These are phyloP conservation scores for Oscheius sp. DNA, from an alignment of 2,888 invertebrate species.

Conservation along the genomic window DNA sequence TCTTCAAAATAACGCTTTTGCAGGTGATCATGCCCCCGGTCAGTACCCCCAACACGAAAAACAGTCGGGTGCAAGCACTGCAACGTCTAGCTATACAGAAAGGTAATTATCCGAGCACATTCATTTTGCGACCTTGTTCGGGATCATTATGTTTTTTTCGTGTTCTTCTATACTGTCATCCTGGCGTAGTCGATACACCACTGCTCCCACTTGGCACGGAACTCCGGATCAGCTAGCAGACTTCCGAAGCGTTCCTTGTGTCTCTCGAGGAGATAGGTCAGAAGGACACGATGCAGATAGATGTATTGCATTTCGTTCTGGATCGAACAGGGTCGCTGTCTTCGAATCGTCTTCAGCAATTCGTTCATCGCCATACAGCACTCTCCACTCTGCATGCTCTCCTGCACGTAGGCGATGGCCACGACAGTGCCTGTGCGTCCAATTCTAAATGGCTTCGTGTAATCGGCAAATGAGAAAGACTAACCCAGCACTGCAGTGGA, in stretches of 20 bases:
- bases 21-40: constrained; percentile 69
- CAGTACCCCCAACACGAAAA: constrained; percentile 65
- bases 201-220: too few species aligned
- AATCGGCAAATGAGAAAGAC: constrained; percentile 42
- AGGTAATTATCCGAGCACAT: constrained; percentile 45
- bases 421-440: constrained; percentile 62
- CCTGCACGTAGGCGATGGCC: constrained; percentile 59
- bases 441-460: constrained; percentile 36
- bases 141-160: too few species aligned
- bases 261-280: neutral
- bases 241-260: neutral
- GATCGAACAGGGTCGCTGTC: constrained; percentile 6
- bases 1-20: constrained; percentile 1
- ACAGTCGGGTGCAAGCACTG: constrained; percentile 67
- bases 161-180: too few species aligned
- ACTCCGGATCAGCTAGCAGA: neutral
- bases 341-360: neutral
- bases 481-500: constrained; percentile 63
- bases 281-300: constrained; percentile 3
- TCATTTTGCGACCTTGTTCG: too few species aligned
- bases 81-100: constrained; percentile 70
- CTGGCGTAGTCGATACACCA: too few species aligned
- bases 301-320: constrained; percentile 22
- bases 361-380: constrained; percentile 42
- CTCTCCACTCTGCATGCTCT: constrained; percentile 44